phyloP scores from a whole-genome alignment of 1,140 invertebrate genomes.

The Euwallacea similis region DNA sequence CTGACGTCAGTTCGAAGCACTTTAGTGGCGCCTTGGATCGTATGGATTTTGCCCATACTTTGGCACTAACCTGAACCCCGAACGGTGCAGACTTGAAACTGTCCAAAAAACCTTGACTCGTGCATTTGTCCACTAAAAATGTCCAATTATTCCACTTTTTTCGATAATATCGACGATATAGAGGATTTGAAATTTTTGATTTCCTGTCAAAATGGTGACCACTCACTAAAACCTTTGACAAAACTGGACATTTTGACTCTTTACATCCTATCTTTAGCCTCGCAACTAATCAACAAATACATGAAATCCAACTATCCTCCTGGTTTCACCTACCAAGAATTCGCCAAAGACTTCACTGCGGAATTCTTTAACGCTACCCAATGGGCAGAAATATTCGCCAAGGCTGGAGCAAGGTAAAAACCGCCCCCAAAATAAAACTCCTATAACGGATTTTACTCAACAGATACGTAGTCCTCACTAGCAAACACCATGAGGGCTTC shows the following conservation, averaged over 20 bases:
- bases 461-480: slow-evolving; percentile 87
- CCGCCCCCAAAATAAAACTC: neutral
- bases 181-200: neutral
- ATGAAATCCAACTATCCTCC: slow-evolving; percentile 79
- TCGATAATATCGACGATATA: no score
- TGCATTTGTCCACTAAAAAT: no score
- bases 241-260: no score
- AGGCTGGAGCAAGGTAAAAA: slow-evolving; percentile 75
- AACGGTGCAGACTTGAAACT: no score
- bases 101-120: no score
- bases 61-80: no score
- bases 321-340: slow-evolving; percentile 84
- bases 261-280: neutral
- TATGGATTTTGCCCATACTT: no score
- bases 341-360: slow-evolving; percentile 77
- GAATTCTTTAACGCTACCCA: slow-evolving; percentile 78
- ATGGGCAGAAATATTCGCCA: slow-evolving; percentile 75
- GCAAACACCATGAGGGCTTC: slow-evolving; percentile 93
- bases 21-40: no score
- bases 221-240: neutral
- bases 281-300: slow-evolving; percentile 55
- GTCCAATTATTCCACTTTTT: no score
- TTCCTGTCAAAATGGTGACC: neutral
- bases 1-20: no score
- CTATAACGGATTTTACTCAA: neutral